phyloP scores from a whole-genome alignment of 2,113 vertebrate species.

The Crotalus horridus region DNA sequence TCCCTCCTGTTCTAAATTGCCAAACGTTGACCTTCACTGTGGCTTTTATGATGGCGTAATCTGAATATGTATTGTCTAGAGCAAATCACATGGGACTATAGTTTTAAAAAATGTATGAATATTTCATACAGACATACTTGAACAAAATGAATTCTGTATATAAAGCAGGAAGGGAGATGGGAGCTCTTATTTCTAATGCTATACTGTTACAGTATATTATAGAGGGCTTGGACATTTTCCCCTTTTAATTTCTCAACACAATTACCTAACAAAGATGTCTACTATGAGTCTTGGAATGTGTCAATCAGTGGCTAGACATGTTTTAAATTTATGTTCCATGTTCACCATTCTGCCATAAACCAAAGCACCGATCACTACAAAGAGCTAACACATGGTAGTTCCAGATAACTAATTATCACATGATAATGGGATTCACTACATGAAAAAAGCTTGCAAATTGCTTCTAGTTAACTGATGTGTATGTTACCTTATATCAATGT shows the following conservation, averaged over 20 bases:
- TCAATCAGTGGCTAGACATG: not conserved
- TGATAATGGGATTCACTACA: conserved; percentile 1
- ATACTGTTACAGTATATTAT: not conserved
- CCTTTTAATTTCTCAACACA: not conserved
- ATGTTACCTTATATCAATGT: not conserved
- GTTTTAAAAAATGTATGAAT: conserved; percentile 15
- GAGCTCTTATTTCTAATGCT: conserved; percentile 2
- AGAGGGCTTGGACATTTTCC: not conserved
- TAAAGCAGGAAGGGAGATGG: not conserved
- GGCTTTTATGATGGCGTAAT: not conserved
- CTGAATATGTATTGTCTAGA: conserved; percentile 22
- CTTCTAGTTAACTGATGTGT: not conserved
- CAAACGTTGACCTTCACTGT: conserved; percentile 14
- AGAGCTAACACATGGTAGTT: not conserved
- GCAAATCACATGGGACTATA: conserved; percentile 8
- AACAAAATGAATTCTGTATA: conserved; percentile 13
- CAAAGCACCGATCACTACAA: not conserved
- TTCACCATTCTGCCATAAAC: not conserved
- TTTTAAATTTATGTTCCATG: conserved; percentile 1
- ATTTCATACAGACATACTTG: conserved; percentile 21
- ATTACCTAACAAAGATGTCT: not conserved
- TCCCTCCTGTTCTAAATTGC: not conserved
- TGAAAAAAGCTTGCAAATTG: not conserved
- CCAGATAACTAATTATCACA: not conserved
- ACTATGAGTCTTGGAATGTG: not conserved